Evolutionary conservation across 2,797 vertebrate species (phyloP).

Genomic region (Corythornis leucogaster): DNA sequence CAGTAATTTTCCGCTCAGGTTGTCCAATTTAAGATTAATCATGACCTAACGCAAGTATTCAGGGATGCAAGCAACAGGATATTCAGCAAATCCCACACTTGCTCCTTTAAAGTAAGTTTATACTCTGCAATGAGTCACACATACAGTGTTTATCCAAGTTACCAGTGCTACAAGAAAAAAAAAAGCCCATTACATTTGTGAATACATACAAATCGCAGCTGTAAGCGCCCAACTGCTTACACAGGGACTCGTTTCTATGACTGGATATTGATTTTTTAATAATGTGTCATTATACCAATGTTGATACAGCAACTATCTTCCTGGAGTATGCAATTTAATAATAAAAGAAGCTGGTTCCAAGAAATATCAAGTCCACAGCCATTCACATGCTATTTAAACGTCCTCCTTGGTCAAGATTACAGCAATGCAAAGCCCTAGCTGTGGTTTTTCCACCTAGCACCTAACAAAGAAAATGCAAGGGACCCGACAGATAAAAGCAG

Average conservation of each 20-base stretch:
- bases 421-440: slow-evolving; percentile 9
- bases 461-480: slow-evolving; percentile 36
- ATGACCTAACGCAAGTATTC: slow-evolving; percentile 38
- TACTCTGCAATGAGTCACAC: slow-evolving; percentile 42
- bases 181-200: slow-evolving; percentile 34
- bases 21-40: slow-evolving; percentile 43
- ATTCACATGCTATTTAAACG: neutral
- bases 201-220: slow-evolving; percentile 42
- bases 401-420: neutral
- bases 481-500: slow-evolving; percentile 20
- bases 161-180: slow-evolving; percentile 16
- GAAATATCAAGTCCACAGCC: slow-evolving; percentile 45
- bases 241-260: slow-evolving; percentile 3
- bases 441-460: neutral
- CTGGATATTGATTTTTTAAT: slow-evolving; percentile 46
- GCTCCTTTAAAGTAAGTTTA: slow-evolving; percentile 49
- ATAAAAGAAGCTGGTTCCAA: slow-evolving; percentile 40
- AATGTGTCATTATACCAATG: slow-evolving; percentile 44
- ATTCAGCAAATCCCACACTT: slow-evolving; percentile 36
- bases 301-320: slow-evolving; percentile 48
- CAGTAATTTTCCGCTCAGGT: slow-evolving; percentile 6
- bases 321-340: slow-evolving; percentile 27
- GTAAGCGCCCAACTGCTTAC: slow-evolving; percentile 40
- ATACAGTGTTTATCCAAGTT: slow-evolving; percentile 52
- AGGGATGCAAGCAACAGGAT: slow-evolving; percentile 30